phyloP scores from a whole-genome alignment of 2,113 vertebrate species.

The Rhynchomys soricoides region DNA sequence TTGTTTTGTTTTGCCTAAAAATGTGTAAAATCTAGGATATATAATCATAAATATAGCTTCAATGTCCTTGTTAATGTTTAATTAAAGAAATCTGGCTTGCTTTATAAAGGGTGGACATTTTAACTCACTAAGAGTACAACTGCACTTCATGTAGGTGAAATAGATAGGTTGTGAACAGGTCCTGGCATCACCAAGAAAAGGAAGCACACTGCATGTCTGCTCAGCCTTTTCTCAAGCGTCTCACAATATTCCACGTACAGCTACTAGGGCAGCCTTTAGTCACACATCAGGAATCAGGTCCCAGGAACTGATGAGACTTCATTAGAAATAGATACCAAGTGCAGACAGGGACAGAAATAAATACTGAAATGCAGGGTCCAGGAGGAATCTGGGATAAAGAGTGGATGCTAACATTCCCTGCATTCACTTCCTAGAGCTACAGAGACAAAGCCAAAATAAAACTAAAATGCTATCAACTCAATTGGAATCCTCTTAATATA shows the following conservation, averaged over 20 bases:
- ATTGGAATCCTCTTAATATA: not conserved
- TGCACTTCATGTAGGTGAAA: not conserved
- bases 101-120: not conserved
- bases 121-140: not conserved
- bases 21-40: constrained; percentile 21
- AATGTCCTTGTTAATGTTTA: constrained; percentile 1
- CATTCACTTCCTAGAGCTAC: not conserved
- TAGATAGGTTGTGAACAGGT: not conserved
- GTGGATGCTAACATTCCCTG: too few relatives aligned
- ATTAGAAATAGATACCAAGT: not conserved
- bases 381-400: not conserved
- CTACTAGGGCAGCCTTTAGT: not conserved
- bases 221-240: not conserved
- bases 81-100: constrained; percentile 24
- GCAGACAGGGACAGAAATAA: constrained; percentile 1
- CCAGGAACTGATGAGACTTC: not conserved
- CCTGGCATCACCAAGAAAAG: not conserved
- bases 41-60: constrained; percentile 28
- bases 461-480: not conserved
- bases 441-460: constrained; percentile 16
- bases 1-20: not conserved
- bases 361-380: not conserved
- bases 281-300: not conserved
- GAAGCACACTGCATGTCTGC: not conserved
- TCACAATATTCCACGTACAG: not conserved